Evolutionary conservation across 2,797 vertebrate species (phyloP).

Genomic region (Rhinophrynus dorsalis): DNA sequence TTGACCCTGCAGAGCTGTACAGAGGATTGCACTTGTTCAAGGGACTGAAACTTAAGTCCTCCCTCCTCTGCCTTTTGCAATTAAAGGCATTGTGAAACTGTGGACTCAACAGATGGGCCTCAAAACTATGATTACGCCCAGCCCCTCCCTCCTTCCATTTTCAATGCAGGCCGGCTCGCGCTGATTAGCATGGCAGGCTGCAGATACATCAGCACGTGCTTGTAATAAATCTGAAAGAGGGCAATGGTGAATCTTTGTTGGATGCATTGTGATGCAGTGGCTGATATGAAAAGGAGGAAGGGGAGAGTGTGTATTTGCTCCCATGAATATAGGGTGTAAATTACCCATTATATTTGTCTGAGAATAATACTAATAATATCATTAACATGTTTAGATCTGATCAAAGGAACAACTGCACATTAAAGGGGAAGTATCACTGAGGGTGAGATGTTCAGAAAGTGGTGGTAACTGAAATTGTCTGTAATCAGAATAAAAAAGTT

Average conservation of each 20-base stretch:
- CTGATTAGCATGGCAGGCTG: conserved; percentile 24
- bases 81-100: conserved; percentile 61
- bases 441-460: no score
- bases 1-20: conserved; percentile 66
- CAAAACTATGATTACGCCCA: conserved; percentile 43
- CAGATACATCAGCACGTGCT: conserved; percentile 39
- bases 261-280: conserved; percentile 7
- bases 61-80: conserved; percentile 55
- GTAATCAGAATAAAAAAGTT: no score
- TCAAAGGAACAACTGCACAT: not conserved
- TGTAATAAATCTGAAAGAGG: conserved; percentile 36
- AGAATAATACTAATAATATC: not conserved
- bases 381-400: conserved; percentile 3
- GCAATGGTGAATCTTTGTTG: not conserved
- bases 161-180: conserved; percentile 2
- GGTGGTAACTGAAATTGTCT: no score
- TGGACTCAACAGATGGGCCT: conserved; percentile 68
- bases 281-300: conserved; percentile 6
- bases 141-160: conserved; percentile 16
- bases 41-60: conserved; percentile 61
- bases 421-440: no score
- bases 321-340: not conserved
- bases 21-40: conserved; percentile 67
- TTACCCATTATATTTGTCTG: not conserved
- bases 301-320: not conserved